Base-by-base conservation (phyloP, 1,140 invertebrate species). In the Zaprionus vittiger region DNA sequence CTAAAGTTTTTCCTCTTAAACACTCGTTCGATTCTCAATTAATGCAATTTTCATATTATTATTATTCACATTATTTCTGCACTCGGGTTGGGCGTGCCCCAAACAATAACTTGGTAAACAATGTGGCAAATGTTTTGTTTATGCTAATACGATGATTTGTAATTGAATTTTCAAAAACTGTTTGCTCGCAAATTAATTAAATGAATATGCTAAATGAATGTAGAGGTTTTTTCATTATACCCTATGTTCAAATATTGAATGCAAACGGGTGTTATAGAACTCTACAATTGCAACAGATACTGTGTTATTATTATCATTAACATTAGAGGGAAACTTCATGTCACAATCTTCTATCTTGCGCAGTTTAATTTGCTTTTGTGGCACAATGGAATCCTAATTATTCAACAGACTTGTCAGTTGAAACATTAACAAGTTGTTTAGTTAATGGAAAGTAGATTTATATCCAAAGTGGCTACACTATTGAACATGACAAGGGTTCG, bases 381-480 rank as follows among this genome's bases (percentile, higher is more conserved):
- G 6, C 22, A 24, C 15, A 60, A 60, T 24, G 15, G 2, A n/a
- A 37, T 41, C 22, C 26, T 70, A 68, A 77, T 77, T 77, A 64
- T 76, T 77, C 62, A 38, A 76, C 59, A 34, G 54, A 66, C 37
- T 65, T 71, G 74, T 59, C 31, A 41, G 44, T 28, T 20, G 59
- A 77, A 34, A 73, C 54, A 71, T 78, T 70, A 28, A 77, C 47
- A 75, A 71, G 17, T 20, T 71, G 44, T 71, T 64, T 11, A 26
- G 57, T 22, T 60, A 14, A 38, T n/a, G 22, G 34, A 6, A 60
- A 60, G 57, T 60, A 24, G 20, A 60, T 41, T 41, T 60, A 41
- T 47, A 52, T 24, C 47, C n/a, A 49, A 49, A 49, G 17, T 49
- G 47, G 17, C 47, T 49, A 49, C 47, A 49, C 47, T 49, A 41